phyloP scores from a whole-genome alignment of 2,113 vertebrate genomes.

The Sceloporus tristichus region DNA sequence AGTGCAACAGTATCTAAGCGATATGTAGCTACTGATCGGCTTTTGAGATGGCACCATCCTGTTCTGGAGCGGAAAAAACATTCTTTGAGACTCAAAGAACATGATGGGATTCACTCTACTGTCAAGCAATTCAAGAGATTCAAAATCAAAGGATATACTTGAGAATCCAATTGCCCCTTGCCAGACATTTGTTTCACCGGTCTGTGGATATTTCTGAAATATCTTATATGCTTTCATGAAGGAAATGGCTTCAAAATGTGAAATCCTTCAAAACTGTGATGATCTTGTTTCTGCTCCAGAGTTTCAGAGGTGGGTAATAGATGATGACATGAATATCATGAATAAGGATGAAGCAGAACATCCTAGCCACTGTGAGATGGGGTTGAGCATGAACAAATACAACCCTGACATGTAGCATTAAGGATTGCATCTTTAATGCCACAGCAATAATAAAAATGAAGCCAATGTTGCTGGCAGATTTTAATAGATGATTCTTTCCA shows the following conservation, averaged over 20 bases:
- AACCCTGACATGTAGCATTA: slow-evolving; percentile 74
- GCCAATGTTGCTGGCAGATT: slow-evolving; percentile 84
- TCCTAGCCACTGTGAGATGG: slow-evolving; percentile 45
- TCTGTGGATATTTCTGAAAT: slow-evolving; percentile 38
- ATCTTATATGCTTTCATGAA: slow-evolving; percentile 51
- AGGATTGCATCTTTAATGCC: slow-evolving; percentile 79
- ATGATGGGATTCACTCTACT: neutral
- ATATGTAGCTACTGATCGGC: neutral
- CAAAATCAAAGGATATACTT: neutral
- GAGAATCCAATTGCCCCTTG: neutral
- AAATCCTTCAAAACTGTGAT: slow-evolving; percentile 75
- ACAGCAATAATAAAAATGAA: slow-evolving; percentile 77
- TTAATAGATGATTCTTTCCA: slow-evolving; percentile 86
- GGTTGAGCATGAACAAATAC: slow-evolving; percentile 61
- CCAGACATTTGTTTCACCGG: neutral
- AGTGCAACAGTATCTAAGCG: neutral
- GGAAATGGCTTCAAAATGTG: slow-evolving; percentile 73
- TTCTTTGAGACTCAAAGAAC: neutral
- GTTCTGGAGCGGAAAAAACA: neutral
- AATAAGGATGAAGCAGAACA: slow-evolving; percentile 76
- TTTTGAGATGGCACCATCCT: neutral
- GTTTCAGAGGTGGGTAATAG: slow-evolving; percentile 51
- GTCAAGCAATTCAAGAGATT: neutral
- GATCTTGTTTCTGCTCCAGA: slow-evolving; percentile 70
- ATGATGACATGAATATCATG: slow-evolving; percentile 78